Base-by-base conservation (phyloP, 2,888 invertebrate genomes). In the Saturnia japonica region DNA sequence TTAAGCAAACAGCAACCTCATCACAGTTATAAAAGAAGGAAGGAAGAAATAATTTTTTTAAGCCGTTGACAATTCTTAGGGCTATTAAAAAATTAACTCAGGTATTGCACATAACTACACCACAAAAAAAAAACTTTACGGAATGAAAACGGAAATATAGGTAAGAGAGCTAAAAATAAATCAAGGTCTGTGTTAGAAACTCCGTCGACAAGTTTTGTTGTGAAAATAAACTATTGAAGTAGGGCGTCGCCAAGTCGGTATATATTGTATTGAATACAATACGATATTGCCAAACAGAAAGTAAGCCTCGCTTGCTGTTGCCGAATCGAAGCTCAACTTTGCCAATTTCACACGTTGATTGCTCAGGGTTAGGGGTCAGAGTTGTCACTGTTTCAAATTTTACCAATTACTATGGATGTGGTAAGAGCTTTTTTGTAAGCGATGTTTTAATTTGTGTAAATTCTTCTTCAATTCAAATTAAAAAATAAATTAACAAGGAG, bases 331-430 rank as follows among this genome's bases (percentile, higher is more conserved):
- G 82, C 47, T 80, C 85, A 91, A 91, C 89, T 91, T 91, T 91
- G 89, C 89, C 90, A 90, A 90, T 90, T 90, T 88, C 85, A 78
- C 78, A 82, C 85, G 77, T 79, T 85, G 84, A 86, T 86, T 88
- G 85, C 86, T 87, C 87, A 87, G 85, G 82, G 85, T 83, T 34
- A 34, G 85, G n/a, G n/a, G n/a, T n/a, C n/a, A n/a, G n/a, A n/a
- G n/a, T n/a, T n/a, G n/a, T n/a, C n/a, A n/a, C n/a, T n/a, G n/a
- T n/a, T n/a, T n/a, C n/a, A n/a, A n/a, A n/a, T n/a, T n/a, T n/a
- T n/a, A n/a, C n/a, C n/a, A 11, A 12, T 43, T 43, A 43, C 43
- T 43, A 43, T 43, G 43, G 14, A 43, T 43, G 43, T 43, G 9
- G 43, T 12, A 43, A 43, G 43, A 9, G 14, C 43, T 43, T 12